Conservation (phyloP, 92 coral and sea anemone genomes). For the Bergia puertoricense region DNA sequence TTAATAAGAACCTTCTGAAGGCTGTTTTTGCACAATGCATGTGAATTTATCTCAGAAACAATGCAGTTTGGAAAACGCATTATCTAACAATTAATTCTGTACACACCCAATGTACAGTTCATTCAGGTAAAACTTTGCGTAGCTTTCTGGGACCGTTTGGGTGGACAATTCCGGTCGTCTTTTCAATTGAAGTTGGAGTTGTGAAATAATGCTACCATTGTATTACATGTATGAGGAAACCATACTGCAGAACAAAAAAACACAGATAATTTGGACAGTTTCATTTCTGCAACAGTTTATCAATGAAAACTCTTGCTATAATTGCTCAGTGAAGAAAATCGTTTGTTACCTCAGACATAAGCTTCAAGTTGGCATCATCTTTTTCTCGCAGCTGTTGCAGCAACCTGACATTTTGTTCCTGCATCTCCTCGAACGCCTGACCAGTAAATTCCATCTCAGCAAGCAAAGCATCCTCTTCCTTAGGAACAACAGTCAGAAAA, state of each 20-base stretch:
- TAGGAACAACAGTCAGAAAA: neutral
- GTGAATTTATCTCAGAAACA: too few relatives aligned
- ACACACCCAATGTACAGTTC: too few relatives aligned
- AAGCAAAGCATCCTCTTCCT: conserved; percentile 93
- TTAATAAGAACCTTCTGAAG: too few relatives aligned
- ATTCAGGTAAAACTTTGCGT: too few relatives aligned
- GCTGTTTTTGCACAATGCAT: too few relatives aligned
- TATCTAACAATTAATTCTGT: too few relatives aligned
- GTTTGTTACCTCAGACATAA: conserved; percentile 88
- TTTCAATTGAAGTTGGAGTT: too few relatives aligned
- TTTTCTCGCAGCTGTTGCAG: conserved; percentile 92
- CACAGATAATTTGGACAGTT: neutral
- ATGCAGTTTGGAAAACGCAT: too few relatives aligned
- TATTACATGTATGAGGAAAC: neutral
- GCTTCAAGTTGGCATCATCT: conserved; percentile 92
- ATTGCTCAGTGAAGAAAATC: neutral
- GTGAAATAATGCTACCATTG: neutral
- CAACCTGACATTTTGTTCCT: conserved; percentile 89
- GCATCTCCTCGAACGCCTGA: conserved; percentile 98
- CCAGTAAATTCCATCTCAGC: conserved; percentile 99
- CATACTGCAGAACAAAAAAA: neutral
- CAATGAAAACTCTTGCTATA: neutral
- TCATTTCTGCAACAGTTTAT: neutral
- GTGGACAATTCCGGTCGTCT: too few relatives aligned
- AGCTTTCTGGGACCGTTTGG: too few relatives aligned